Base-by-base conservation (phyloP, 2,888 invertebrate species). In the Dendrolimus pini region DNA sequence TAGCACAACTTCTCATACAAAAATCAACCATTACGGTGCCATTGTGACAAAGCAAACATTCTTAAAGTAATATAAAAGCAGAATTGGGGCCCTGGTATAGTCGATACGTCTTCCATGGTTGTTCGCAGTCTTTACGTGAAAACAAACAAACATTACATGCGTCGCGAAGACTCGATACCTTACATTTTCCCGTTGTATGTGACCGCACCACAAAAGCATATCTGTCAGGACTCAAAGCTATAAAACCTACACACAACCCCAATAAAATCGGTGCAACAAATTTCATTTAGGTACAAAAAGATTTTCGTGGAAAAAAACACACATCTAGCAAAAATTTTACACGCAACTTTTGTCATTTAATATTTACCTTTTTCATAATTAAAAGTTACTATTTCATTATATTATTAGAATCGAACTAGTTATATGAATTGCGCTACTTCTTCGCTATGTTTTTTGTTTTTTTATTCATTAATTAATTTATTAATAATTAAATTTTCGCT, bases 241-340 rank as follows among this genome's bases (percentile, higher is more conserved):
- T 6, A 47, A 47, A 9, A 78, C 76, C 79, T 75, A 77, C 76
- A 67, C 66, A 56, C 58, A 60, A 65, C 67, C 65, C 65, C 18
- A 54, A 14, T 41, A 54, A 47, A 10, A 41, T 12, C 41, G 41
- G 41, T 41, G 54, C 18, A 54, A 82, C 77, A 10, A 71, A 80
- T 74, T 78, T 85, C 83, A 88, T 86, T 85, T 83, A 56, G 8
- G 30, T 41, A 18, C 54, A 18, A 54, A 54, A 54, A 30, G 54
- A 69, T 68, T 67, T 64, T 65, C 64, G 41, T 18, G 41, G 9
- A 41, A 56, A 56, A 56, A 42, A 12, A 9, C 30, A 47, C 55
- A 56, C 56, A n/a, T n/a, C 18, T 9, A 52, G 52, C 52, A 10
- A n/a, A 52, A n/a, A 47, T 13, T 13, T n/a, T 30, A 30, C 9